Conservation (phyloP, 1,140 invertebrate species). For the Lethocerus indicus region DNA sequence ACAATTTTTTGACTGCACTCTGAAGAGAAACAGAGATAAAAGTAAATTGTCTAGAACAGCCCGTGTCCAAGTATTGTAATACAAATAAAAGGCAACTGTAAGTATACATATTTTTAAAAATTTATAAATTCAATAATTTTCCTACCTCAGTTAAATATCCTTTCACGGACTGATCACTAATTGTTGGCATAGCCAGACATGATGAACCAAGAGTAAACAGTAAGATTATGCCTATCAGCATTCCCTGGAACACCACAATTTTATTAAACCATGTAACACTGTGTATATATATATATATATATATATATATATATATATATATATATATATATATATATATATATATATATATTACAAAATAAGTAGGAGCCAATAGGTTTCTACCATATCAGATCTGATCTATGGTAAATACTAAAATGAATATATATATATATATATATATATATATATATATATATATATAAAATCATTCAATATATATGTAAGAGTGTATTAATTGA, state of each 20-base stretch:
- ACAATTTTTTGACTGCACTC: background rate
- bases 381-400: too few species aligned
- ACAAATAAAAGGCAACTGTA: background rate
- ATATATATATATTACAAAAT: background rate
- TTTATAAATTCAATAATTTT: background rate
- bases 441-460: too few species aligned
- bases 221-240: background rate
- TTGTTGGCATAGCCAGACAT: conserved; percentile 7
- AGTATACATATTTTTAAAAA: background rate
- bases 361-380: too few species aligned
- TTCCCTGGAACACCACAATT: conserved; percentile 1
- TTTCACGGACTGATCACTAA: conserved; percentile 48
- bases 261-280: background rate
- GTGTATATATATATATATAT: background rate
- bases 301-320: background rate
- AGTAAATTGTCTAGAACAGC: background rate
- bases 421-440: too few species aligned
- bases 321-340: background rate
- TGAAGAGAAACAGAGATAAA: background rate
- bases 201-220: too few species aligned
- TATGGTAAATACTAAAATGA: too few species aligned
- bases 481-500: too few species aligned
- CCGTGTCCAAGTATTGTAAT: background rate
- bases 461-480: too few species aligned
- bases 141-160: conserved; percentile 62